Base-by-base conservation (phyloP, 2,888 invertebrate genomes). In the Nematopogon swammerdamellus region DNA sequence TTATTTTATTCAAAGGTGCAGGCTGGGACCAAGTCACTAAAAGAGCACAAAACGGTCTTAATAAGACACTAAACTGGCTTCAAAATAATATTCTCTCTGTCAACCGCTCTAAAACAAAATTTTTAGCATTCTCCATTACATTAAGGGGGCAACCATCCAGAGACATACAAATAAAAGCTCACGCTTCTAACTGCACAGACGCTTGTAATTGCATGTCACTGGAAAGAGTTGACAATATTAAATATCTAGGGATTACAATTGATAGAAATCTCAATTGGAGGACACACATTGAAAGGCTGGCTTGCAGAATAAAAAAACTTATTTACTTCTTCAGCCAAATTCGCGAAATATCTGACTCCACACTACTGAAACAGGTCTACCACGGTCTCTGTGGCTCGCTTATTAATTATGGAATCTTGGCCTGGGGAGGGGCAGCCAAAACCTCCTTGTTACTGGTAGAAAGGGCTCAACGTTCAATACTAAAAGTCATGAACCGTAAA, bases 191-290 rank as follows among this genome's bases (percentile, higher is more conserved):
- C 25, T 25, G 25, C 25, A 25, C 4, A 25, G 11, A 8, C 14
- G 11, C 36, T 8, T 36, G 36, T 14, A 36, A 3, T 3, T 36
- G 36, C 11, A 3, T 14, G n/a, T 3, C 36, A 3, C 8, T 36
- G 8, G n/a, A 14, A 14, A 4, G 36, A 14, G n/a, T 14, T 3
- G n/a, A 36, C 11, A 8, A 36, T 4, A 36, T 14, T 14, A 36
- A 36, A 36, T 36, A 36, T 36, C 19, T 49, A 10, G 49, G 49
- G 4, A 18, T 49, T 3, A 18, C 18, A 2, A n/a, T 49, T 19
- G 49, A 49, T 17, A 44, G 45, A 19, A 11, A 30, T 2, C 18
- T 49, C 2, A n/a, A 5, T 18, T 49, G 44, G 18, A 18, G 17
- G 18, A 2, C 20, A n/a, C 49, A 49, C n/a, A 49, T 49, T 19